phyloP scores from a whole-genome alignment of 2,113 vertebrate species.

The Nothobranchius kuhntae region DNA sequence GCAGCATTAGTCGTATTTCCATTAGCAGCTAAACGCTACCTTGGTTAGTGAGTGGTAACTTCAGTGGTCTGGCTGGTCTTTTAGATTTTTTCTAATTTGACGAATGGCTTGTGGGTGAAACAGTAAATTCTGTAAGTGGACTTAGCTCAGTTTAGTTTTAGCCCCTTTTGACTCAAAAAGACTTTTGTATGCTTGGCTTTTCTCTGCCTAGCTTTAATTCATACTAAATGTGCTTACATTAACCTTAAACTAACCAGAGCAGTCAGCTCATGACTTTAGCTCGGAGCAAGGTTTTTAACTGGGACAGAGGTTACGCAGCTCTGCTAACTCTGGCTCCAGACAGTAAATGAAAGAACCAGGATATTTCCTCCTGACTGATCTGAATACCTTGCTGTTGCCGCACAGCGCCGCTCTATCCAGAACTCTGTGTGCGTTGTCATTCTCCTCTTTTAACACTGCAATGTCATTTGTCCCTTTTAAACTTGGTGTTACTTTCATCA shows the following conservation, averaged over 20 bases:
- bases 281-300: background rate
- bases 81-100: background rate
- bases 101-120: background rate
- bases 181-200: background rate
- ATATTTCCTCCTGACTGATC: background rate
- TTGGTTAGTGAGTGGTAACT: background rate
- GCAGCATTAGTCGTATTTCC: no score
- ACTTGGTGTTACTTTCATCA: slow-evolving; percentile 13
- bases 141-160: background rate
- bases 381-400: background rate
- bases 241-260: background rate
- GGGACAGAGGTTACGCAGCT: no score
- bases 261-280: background rate
- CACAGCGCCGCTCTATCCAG: background rate
- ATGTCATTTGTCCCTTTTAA: background rate
- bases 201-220: background rate
- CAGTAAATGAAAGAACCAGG: background rate
- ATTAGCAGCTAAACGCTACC: background rate
- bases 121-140: no score
- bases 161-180: background rate
- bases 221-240: background rate
- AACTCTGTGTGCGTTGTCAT: background rate
- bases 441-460: background rate
- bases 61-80: background rate
- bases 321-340: background rate